phyloP scores from a whole-genome alignment of 2,888 invertebrate species.

The Imbricaverruca yamaguchii region DNA sequence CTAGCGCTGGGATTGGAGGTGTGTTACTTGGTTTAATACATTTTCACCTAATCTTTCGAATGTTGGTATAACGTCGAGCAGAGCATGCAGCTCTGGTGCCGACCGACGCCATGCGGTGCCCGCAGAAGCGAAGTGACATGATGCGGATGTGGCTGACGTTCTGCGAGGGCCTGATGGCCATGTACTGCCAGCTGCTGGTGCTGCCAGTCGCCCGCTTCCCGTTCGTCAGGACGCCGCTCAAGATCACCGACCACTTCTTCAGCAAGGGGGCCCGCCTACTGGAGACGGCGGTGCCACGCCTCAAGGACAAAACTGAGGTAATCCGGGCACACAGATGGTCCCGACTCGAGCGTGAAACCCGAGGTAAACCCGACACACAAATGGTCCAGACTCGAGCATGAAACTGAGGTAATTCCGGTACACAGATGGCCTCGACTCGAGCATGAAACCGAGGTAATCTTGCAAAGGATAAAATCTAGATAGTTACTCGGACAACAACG shows the following conservation, averaged over 20 bases:
- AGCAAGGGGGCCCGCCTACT: constrained; percentile 7
- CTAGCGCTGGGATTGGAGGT: too few relatives aligned
- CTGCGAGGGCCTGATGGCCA: not conserved
- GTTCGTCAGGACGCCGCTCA: not conserved
- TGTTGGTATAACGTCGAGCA: not conserved
- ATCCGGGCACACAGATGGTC: too few relatives aligned
- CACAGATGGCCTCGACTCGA: not conserved
- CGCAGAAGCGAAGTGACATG: not conserved
- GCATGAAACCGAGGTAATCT: not conserved
- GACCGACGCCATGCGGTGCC: not conserved
- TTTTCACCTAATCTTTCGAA: not conserved
- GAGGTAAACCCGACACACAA: not conserved
- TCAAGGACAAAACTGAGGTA: not conserved
- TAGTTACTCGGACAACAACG: not conserved
- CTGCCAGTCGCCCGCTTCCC: constrained; percentile 3
- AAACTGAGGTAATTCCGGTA: not conserved
- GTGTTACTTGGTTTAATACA: too few relatives aligned
- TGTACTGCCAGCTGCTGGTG: constrained; percentile 34
- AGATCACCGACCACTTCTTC: constrained; percentile 14
- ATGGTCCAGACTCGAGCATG: not conserved
- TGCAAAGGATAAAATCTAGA: not conserved
- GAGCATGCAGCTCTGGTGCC: not conserved
- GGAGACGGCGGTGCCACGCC: constrained; percentile 5
- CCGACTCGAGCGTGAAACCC: not conserved
- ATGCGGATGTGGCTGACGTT: not conserved